A percentile compares a stretch with the other conserved stretches of the same genome.
phyloP scores from a whole-genome alignment of 2,113 vertebrate species.

The Anguilla japonica region DNA sequence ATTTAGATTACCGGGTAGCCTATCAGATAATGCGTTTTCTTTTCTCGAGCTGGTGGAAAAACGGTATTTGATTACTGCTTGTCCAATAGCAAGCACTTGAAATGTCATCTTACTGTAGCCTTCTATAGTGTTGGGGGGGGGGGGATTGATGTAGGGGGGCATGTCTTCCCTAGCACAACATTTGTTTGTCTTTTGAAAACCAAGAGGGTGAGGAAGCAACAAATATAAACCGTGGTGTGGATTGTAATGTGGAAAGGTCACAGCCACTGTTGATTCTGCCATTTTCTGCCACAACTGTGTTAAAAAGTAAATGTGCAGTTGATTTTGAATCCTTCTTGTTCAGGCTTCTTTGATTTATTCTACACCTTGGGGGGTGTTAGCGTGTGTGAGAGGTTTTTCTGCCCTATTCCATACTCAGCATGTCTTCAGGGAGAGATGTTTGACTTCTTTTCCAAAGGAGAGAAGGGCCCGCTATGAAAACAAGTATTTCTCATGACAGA shows the following conservation, averaged over 20 bases:
- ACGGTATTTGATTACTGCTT: neutral
- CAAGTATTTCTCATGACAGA: constrained; percentile 21
- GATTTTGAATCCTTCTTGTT: neutral
- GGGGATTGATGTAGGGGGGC: neutral
- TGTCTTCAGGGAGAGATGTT: constrained; percentile 14
- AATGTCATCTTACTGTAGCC: neutral
- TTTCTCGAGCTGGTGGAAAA: neutral
- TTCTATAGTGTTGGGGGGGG: neutral
- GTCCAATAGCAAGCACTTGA: constrained; percentile 8
- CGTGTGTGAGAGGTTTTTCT: neutral
- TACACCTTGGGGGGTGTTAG: constrained; percentile 21
- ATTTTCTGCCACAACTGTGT: constrained; percentile 13
- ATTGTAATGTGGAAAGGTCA: neutral
- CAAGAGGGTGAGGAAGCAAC: constrained; percentile 5
- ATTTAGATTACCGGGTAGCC: neutral
- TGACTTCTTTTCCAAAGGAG: neutral
- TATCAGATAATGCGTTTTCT: neutral
- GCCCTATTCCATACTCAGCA: neutral
- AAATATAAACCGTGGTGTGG: constrained; percentile 6
- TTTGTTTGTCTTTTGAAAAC: constrained; percentile 41
- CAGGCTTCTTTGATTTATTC: constrained; percentile 18
- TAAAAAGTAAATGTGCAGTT: neutral
- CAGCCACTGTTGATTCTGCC: neutral
- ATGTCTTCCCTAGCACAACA: constrained; percentile 10
- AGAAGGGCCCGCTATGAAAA: constrained; percentile 22